phyloP scores from a whole-genome alignment of 1,140 invertebrate species.

The Aphis gossypii region DNA sequence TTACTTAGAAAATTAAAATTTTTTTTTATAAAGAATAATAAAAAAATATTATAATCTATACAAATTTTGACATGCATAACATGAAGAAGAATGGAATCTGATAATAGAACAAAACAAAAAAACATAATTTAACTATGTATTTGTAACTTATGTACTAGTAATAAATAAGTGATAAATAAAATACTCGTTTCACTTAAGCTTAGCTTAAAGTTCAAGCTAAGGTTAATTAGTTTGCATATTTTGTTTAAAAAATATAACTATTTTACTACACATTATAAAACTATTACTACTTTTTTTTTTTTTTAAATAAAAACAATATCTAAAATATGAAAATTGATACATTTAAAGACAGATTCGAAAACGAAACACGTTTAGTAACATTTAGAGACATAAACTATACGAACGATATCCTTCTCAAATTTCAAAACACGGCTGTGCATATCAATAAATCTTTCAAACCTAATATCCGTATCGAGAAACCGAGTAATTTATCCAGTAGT shows the following conservation, averaged over 20 bases:
- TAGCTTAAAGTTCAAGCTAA: neutral
- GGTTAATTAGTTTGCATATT: neutral
- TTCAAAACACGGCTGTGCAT: constrained; percentile 26
- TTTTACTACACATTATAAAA: neutral
- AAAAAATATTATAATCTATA: too few relatives aligned
- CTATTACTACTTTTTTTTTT: neutral
- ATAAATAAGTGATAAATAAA: neutral
- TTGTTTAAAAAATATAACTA: neutral
- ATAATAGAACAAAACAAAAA: neutral
- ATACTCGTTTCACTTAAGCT: neutral
- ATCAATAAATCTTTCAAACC: constrained; percentile 40
- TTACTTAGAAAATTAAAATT: too few relatives aligned
- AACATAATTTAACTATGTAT: neutral
- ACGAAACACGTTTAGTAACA: neutral
- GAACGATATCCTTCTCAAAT: constrained; percentile 9
- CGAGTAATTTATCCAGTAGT: neutral
- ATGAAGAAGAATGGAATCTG: too few relatives aligned
- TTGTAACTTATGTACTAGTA: neutral
- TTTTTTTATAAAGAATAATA: too few relatives aligned
- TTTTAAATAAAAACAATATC: neutral
- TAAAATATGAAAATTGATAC: neutral
- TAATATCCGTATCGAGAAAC: neutral
- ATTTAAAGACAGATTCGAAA: neutral
- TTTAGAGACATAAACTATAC: constrained; percentile 5
- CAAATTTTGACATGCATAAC: too few relatives aligned